Percentiles rank a stretch among this genome's conserved stretches.
phyloP scores from a whole-genome alignment of 2,888 invertebrate genomes.

The Petrolisthes manimaculis region DNA sequence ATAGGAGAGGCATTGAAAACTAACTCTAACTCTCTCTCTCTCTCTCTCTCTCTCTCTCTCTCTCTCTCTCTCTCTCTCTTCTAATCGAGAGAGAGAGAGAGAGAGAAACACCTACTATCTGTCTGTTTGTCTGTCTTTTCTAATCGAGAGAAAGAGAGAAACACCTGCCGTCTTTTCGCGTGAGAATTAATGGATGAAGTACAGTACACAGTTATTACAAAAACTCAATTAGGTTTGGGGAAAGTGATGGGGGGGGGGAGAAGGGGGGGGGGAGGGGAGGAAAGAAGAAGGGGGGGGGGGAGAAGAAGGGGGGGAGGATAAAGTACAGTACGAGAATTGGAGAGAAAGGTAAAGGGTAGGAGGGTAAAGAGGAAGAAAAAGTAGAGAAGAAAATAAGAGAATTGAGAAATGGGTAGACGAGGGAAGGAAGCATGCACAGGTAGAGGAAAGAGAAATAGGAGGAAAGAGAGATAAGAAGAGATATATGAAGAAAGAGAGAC shows the following conservation, averaged over 20 bases:
- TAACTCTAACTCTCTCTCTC: background rate
- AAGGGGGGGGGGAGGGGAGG: background rate
- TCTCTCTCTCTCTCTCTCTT: slow-evolving; percentile 3
- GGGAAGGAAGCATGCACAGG: no score
- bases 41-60: slow-evolving; percentile 2
- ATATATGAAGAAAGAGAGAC: background rate
- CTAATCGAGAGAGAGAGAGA: background rate
- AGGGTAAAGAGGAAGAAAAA: background rate
- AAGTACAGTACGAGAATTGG: background rate
- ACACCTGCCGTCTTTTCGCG: background rate
- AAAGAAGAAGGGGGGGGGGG: background rate
- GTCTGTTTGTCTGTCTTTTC: background rate
- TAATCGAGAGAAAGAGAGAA: background rate
- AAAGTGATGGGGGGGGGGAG: background rate
- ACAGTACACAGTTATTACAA: background rate
- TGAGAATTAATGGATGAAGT: background rate
- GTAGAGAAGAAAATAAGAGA: background rate
- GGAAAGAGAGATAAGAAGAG: background rate
- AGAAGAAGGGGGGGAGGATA: background rate
- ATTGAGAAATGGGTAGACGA: no score
- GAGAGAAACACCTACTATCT: background rate
- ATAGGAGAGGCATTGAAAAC: background rate
- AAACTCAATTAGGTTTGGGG: background rate
- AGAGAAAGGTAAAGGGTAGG: background rate
- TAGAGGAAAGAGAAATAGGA: background rate